Evolutionary conservation across 2,797 vertebrate genomes (phyloP).

Genomic region (Rhincodon typus): DNA sequence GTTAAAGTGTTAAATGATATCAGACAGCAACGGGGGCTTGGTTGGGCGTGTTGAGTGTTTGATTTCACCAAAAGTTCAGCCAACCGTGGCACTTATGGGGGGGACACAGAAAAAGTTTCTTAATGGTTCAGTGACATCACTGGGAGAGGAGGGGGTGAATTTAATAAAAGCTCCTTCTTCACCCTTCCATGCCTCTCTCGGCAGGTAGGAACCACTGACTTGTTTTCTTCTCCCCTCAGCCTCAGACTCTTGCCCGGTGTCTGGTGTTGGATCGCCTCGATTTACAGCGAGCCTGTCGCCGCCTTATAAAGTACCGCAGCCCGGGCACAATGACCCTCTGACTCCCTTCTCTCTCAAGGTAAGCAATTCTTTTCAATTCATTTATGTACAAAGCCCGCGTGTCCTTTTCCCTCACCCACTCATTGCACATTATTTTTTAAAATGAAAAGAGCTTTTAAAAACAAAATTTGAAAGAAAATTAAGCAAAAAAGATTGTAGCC

Average conservation of each 20-base stretch:
- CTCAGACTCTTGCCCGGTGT: not conserved
- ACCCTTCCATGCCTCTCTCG: not conserved
- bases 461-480: too few relatives aligned
- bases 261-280: not conserved
- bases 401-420: not conserved
- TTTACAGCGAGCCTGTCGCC: not conserved
- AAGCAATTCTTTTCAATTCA: not conserved
- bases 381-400: too few relatives aligned
- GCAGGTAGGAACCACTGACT: conserved; percentile 25
- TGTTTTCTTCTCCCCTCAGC: too few relatives aligned
- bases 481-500: not conserved
- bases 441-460: too few relatives aligned
- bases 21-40: not conserved
- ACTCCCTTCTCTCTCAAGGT: conserved; percentile 9
- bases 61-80: not conserved
- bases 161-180: not conserved
- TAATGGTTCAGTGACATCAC: conserved; percentile 17
- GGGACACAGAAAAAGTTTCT: not conserved
- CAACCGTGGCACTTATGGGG: not conserved
- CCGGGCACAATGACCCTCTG: not conserved
- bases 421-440: too few relatives aligned
- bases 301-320: not conserved
- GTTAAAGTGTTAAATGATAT: conserved; percentile 9
- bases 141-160: conserved; percentile 7
- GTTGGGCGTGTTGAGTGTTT: conserved; percentile 2